phyloP scores from a whole-genome alignment of 2,797 vertebrate genomes.

The Apogon talboti region DNA sequence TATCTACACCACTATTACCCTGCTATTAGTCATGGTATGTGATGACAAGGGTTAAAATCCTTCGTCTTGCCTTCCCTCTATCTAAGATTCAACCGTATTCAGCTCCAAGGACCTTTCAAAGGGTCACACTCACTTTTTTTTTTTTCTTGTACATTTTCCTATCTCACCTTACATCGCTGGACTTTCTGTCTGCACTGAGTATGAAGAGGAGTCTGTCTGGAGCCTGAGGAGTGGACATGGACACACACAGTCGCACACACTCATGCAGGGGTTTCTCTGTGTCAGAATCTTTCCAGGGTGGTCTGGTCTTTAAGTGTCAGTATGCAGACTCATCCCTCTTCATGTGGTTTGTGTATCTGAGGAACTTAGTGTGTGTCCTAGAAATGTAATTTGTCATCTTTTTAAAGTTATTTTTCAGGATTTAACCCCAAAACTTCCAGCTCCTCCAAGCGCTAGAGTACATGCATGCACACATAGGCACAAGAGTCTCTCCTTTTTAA shows the following conservation, averaged over 20 bases:
- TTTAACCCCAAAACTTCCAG: conserved; percentile 5
- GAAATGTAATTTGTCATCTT: conserved; percentile 11
- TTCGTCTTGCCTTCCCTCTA: conserved; percentile 22
- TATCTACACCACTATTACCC: conserved; percentile 67
- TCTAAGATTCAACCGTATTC: neutral
- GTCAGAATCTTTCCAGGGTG: conserved; percentile 70
- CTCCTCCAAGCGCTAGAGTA: too few relatives aligned
- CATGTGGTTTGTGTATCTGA: conserved; percentile 54
- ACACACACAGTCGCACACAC: conserved; percentile 36
- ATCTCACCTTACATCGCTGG: conserved; percentile 63
- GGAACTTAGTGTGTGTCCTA: conserved; percentile 52
- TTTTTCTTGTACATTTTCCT: conserved; percentile 24
- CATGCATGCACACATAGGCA: conserved; percentile 2
- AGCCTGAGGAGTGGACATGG: conserved; percentile 57
- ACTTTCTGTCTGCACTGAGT: conserved; percentile 53
- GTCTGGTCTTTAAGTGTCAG: conserved; percentile 65
- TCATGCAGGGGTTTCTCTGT: conserved; percentile 52
- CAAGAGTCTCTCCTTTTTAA: conserved; percentile 1
- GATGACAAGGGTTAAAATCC: conserved; percentile 62
- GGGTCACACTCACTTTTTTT: conserved; percentile 20
- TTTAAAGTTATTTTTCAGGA: conserved; percentile 8
- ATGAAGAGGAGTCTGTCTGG: conserved; percentile 62
- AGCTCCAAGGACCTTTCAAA: conserved; percentile 44
- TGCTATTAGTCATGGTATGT: conserved; percentile 72
- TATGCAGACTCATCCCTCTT: conserved; percentile 58